Evolutionary conservation across 2,113 vertebrate genomes (phyloP), one percentile per base, ranked within the genome.

Genomic region (Myrmecobius fasciatus): DNA sequence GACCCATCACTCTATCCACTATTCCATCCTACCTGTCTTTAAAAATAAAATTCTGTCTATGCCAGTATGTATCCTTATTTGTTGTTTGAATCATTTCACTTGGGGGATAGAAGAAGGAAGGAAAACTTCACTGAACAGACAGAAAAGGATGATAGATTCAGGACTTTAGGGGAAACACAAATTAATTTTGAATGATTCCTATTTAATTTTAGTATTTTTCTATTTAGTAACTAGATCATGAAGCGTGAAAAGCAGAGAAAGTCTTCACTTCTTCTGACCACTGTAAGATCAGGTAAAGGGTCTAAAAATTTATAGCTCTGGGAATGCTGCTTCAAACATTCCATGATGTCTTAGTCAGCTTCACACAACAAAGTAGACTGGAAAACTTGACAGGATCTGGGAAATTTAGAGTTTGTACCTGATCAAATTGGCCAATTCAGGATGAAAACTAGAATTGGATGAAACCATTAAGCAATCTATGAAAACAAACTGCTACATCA

Each of bases 41-140:
- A 83, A 93, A 91, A 95, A 75, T 20, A 95, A 25, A 89, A 91
- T 91, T 92, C 89, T 7, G 25, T n/a, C 91, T 51, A 67, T 9
- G 28, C 28, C 28, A 60, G 11, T 60, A 31, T 28, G 14, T 28
- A 56, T 56, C 8, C 26, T 56, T 28, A 56, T 56, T 10, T 28
- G 54, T 26, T 54, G 53, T 54, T 10, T 3, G 2, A 60, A 60
- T 26, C 3, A 60, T 60, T 60, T 60, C 12, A 11, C 28, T 31
- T 10, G 3, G 11, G 25, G 56, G 56, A 60, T 60, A 60, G 10
- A 60, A 9, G 54, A 60, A 31, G 28, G 31, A 60, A 60, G 2
- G 28, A 60, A 60, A 60, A 28, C 0, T 25, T 60, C 28, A 60
- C 56, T 60, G 56, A 28, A 60, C 56, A 31, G 56, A 60, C 56